Evolutionary conservation across 2,113 vertebrate species (phyloP).

Genomic region (Todiramphus chloris): DNA sequence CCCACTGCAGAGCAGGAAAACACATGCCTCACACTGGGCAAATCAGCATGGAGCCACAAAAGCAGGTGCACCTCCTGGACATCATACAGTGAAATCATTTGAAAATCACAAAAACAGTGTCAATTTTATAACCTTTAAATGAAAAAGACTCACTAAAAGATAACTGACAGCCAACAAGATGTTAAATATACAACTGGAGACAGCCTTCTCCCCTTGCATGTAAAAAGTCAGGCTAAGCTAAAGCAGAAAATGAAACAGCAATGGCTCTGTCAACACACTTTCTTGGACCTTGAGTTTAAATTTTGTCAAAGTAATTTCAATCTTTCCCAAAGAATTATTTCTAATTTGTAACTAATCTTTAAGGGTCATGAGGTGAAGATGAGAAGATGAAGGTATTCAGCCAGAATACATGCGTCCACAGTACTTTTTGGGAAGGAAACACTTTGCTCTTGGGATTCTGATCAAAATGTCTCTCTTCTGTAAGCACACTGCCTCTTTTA

Average conservation of each 20-base stretch:
- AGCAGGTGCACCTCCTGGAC: background rate
- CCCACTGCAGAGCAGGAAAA: background rate
- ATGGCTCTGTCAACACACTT: background rate
- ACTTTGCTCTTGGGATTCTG: background rate
- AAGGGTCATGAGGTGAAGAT: background rate
- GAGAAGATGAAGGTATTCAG: background rate
- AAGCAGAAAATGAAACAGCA: background rate
- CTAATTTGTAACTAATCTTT: background rate
- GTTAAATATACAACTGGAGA: background rate
- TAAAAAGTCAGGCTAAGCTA: background rate
- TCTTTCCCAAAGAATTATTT: background rate
- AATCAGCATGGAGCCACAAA: background rate
- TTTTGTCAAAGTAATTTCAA: background rate
- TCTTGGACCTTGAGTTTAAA: background rate
- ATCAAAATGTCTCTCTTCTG: background rate
- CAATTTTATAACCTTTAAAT: conserved; percentile 15
- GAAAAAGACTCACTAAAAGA: background rate
- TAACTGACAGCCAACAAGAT: background rate
- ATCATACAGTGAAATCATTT: background rate
- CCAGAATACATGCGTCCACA: background rate
- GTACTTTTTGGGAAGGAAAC: background rate
- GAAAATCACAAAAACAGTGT: background rate
- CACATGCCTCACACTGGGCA: background rate
- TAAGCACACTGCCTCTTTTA: background rate
- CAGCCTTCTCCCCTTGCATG: background rate